Conservation (phyloP, 2,113 vertebrate genomes). For the Haemorhous mexicanus region DNA sequence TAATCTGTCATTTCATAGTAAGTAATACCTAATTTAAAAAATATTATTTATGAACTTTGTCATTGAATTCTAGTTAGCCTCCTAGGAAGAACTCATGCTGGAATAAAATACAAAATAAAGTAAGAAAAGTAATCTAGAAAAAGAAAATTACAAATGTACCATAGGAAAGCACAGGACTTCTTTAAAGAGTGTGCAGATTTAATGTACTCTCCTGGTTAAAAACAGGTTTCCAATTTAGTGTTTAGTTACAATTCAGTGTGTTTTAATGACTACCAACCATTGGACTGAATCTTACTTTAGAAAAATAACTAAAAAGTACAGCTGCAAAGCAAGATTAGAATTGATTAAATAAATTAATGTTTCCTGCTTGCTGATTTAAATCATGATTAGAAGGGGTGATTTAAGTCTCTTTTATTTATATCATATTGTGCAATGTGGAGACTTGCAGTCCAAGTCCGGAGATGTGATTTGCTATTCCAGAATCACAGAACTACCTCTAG, state of each 20-base stretch:
- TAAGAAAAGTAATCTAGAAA: neutral
- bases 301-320: conserved; percentile 37
- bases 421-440: neutral
- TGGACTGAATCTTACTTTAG: conserved; percentile 35
- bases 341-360: conserved; percentile 60
- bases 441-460: neutral
- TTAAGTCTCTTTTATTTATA: conserved; percentile 46
- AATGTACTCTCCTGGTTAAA: neutral
- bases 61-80: neutral
- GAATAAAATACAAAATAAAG: neutral
- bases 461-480: neutral
- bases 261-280: conserved; percentile 27
- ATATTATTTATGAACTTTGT: neutral
- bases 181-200: neutral
- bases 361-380: conserved; percentile 58
- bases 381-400: conserved; percentile 28
- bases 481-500: neutral
- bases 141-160: neutral
- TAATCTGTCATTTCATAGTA: neutral
- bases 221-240: neutral
- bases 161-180: neutral
- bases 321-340: conserved; percentile 54
- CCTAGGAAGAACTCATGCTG: neutral
- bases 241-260: conserved; percentile 35
- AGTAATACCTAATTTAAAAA: neutral